Evolutionary conservation across 35 echinoderm and acorn worm genomes (phyloP).

Genomic region (Holothuria glaberrima): DNA sequence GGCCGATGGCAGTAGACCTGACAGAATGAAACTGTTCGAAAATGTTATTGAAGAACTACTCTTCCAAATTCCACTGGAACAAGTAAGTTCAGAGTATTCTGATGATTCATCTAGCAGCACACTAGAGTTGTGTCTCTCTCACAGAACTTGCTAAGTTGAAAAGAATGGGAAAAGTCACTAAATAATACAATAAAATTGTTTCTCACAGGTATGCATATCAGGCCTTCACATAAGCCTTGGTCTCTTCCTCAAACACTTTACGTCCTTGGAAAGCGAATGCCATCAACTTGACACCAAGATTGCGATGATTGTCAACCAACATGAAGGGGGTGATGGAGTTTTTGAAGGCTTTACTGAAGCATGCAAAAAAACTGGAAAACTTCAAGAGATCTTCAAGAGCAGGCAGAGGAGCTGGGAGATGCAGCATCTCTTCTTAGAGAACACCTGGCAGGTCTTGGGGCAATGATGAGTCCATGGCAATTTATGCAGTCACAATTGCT

Average conservation of each 20-base stretch:
- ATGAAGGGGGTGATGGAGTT: constrained; percentile 2
- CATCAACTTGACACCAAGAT: constrained; percentile 13
- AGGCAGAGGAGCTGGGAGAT: constrained; percentile 15
- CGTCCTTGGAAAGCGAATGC: constrained; percentile 2
- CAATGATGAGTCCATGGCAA: neutral
- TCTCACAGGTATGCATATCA: constrained; percentile 28
- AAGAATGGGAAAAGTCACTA: neutral
- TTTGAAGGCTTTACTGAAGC: neutral
- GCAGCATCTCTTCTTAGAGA: constrained; percentile 25
- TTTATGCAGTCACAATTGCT: constrained; percentile 15
- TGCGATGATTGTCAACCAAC: neutral
- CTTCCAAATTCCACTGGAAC: constrained; percentile 7
- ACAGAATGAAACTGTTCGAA: constrained; percentile 7
- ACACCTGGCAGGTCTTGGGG: constrained; percentile 4
- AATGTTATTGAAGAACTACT: constrained; percentile 21
- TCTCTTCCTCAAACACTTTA: constrained; percentile 5
- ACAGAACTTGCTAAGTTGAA: neutral
- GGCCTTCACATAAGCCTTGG: constrained; percentile 39
- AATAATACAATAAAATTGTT: neutral
- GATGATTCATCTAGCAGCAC: neutral
- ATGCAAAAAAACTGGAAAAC: constrained; percentile 8
- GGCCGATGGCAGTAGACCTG: neutral
- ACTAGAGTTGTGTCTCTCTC: neutral
- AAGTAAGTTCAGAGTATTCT: neutral
- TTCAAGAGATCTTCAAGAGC: neutral